Conservation (phyloP, 64 coral and sea anemone genomes). For the Orbicella faveolata region DNA sequence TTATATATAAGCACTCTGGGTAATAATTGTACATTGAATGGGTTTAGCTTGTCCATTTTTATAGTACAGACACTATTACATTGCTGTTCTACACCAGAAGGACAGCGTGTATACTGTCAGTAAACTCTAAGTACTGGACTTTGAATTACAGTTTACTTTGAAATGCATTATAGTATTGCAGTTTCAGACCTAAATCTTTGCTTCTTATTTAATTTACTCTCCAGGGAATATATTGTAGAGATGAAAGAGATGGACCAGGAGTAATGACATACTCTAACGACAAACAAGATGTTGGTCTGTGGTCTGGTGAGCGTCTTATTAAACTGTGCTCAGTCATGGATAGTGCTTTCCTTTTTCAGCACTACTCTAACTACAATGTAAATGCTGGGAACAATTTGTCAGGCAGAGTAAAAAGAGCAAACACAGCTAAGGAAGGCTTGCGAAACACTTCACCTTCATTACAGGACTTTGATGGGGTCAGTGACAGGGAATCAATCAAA, state of each 20-base stretch:
- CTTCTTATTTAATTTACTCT: background rate
- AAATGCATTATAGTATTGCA: too few relatives aligned
- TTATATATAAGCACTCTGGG: too few relatives aligned
- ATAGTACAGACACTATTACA: too few relatives aligned
- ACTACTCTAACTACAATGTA: constrained; percentile 93
- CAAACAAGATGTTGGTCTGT: constrained; percentile 84
- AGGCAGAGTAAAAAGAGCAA: constrained; percentile 71
- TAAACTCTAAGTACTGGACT: too few relatives aligned
- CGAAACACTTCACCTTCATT: constrained; percentile 50
- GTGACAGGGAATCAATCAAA: constrained; percentile 24
- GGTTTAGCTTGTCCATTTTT: too few relatives aligned
- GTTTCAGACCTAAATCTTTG: too few relatives aligned
- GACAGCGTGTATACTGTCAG: too few relatives aligned
- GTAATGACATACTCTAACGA: constrained; percentile 75
- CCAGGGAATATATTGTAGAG: constrained; percentile 78
- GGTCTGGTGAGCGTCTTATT: constrained; percentile 79
- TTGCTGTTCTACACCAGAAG: too few relatives aligned
- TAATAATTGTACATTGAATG: too few relatives aligned
- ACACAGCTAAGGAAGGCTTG: constrained; percentile 67
- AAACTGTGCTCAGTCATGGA: constrained; percentile 98
- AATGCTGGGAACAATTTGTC: constrained; percentile 91
- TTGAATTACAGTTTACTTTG: too few relatives aligned
- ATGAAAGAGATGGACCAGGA: constrained; percentile 84
- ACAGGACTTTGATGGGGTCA: constrained; percentile 35
- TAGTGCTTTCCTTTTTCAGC: constrained; percentile 95